Conservation (phyloP, 2,797 vertebrate species). For the Tympanoctomys barrerae region DNA sequence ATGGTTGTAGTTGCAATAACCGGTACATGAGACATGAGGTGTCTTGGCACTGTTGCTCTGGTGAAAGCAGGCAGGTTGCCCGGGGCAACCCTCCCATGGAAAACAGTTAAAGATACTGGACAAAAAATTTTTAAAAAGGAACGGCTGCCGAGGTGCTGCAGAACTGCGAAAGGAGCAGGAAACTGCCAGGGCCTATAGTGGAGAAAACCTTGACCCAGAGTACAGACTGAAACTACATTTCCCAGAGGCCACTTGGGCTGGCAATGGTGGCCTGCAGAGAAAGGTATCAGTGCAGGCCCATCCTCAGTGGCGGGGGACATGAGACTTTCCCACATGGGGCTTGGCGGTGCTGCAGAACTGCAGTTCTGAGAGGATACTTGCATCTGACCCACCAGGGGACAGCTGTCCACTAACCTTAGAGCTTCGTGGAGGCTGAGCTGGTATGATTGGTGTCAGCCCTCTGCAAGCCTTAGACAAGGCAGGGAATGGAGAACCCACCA, state of each 20-base stretch:
- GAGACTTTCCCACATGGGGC: rapidly evolving
- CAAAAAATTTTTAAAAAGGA: too few relatives aligned
- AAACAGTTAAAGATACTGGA: neutral
- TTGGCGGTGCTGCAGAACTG: too few relatives aligned
- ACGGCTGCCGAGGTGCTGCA: neutral
- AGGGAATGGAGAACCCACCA: neutral
- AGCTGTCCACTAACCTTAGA: too few relatives aligned
- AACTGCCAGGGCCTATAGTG: too few relatives aligned
- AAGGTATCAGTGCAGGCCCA: neutral
- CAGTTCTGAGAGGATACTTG: neutral
- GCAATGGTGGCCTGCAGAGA: too few relatives aligned
- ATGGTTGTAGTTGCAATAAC: neutral
- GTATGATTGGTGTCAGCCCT: neutral
- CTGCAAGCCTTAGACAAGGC: neutral
- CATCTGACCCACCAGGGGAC: neutral
- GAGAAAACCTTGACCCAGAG: neutral
- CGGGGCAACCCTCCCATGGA: neutral
- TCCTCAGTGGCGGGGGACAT: neutral
- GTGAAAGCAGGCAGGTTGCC: rapidly evolving
- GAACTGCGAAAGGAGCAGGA: too few relatives aligned
- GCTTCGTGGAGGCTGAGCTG: rapidly evolving
- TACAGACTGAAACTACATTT: rapidly evolving
- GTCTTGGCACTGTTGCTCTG: neutral
- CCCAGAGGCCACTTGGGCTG: neutral
- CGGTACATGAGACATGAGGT: rapidly evolving